phyloP scores from a whole-genome alignment of 2,888 invertebrate species.

The Cephalotes varians region DNA sequence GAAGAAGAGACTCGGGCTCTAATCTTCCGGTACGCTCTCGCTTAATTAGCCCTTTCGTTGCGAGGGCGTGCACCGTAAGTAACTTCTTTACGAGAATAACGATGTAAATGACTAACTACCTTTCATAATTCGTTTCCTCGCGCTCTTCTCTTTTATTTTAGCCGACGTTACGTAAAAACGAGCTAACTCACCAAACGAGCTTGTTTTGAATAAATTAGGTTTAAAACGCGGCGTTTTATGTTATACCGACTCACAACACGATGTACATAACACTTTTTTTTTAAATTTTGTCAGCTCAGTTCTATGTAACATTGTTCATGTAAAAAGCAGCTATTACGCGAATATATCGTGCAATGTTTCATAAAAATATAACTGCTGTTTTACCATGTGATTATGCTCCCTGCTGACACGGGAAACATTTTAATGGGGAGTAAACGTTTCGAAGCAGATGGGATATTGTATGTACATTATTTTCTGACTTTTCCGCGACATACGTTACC shows the following conservation, averaged over 20 bases:
- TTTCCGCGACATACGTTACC: conserved; percentile 29
- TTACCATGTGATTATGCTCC: conserved; percentile 30
- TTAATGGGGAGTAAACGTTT: conserved; percentile 37
- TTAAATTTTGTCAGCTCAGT: neutral
- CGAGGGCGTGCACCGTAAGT: conserved; percentile 36
- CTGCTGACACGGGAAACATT: conserved; percentile 26
- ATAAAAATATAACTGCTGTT: conserved; percentile 6
- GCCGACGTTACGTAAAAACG: conserved; percentile 20
- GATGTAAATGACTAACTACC: conserved; percentile 21
- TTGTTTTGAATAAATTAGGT: conserved; percentile 30
- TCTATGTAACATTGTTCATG: neutral
- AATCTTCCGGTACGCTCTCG: conserved; percentile 67
- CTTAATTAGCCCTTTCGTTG: conserved; percentile 62
- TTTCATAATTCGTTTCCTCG: conserved; percentile 18
- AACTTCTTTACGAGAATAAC: conserved; percentile 44
- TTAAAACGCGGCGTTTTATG: neutral
- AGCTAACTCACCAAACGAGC: neutral
- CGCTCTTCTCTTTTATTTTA: neutral
- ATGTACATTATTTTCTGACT: conserved; percentile 22
- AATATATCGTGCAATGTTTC: neutral
- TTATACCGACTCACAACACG: neutral
- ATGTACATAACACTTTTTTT: neutral
- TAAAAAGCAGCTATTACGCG: neutral
- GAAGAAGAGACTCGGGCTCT: conserved; percentile 52
- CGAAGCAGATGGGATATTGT: conserved; percentile 21